Evolutionary conservation across 2,888 invertebrate species (phyloP).

Genomic region (Ennomos fuscantarius): DNA sequence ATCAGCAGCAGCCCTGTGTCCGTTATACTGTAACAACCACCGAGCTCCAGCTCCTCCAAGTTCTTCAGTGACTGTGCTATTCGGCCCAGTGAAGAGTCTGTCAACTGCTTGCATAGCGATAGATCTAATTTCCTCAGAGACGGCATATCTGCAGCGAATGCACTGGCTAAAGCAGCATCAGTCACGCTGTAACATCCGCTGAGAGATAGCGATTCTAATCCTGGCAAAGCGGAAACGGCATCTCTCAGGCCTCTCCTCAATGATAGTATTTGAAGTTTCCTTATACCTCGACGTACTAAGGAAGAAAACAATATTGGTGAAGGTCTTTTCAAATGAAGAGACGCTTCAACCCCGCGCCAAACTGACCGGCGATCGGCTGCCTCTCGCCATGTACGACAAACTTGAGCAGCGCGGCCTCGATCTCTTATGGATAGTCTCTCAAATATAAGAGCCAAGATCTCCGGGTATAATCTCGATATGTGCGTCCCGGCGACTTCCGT

Average conservation of each 20-base stretch:
- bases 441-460: slow-evolving; percentile 96
- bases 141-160: slow-evolving; percentile 91
- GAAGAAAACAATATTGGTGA: slow-evolving; percentile 94
- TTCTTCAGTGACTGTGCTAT: slow-evolving; percentile 94
- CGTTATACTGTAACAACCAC: slow-evolving; percentile 96
- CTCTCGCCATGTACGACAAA: slow-evolving; percentile 95
- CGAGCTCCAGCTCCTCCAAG: slow-evolving; percentile 94
- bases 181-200: slow-evolving; percentile 98
- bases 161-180: slow-evolving; percentile 93
- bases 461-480: slow-evolving; percentile 95
- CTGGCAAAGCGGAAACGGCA: slow-evolving; percentile 93
- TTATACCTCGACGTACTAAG: slow-evolving; percentile 94
- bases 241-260: slow-evolving; percentile 93
- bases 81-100: slow-evolving; percentile 94
- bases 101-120: slow-evolving; percentile 97
- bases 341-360: slow-evolving; percentile 97
- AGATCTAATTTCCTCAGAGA: slow-evolving; percentile 93
- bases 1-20: slow-evolving; percentile 94
- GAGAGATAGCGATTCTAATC: slow-evolving; percentile 94
- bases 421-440: slow-evolving; percentile 94
- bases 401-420: slow-evolving; percentile 95
- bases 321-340: slow-evolving; percentile 93
- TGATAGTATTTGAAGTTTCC: slow-evolving; percentile 95
- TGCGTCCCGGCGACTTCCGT: slow-evolving; percentile 87
- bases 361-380: slow-evolving; percentile 96